A percentile compares a stretch with the other conserved stretches of the same genome.
Conservation (phyloP, 2,888 invertebrate genomes). For the Leptothorax acervorum region DNA sequence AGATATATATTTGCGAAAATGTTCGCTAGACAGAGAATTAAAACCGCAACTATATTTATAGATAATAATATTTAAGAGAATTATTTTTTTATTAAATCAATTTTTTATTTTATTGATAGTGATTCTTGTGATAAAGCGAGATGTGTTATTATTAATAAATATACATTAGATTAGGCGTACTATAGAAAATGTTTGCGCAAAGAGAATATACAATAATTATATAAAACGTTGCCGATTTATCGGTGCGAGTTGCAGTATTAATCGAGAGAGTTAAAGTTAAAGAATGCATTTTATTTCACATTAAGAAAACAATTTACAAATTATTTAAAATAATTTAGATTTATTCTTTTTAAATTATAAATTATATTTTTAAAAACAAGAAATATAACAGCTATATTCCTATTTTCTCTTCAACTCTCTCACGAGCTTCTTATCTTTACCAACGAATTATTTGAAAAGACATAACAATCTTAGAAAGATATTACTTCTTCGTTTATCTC, state of each 20-base stretch:
- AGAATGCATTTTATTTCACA: not conserved
- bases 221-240: not conserved
- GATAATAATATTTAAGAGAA: constrained; percentile 11
- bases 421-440: not conserved
- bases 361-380: not conserved
- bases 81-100: not conserved
- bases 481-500: not conserved
- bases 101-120: not conserved
- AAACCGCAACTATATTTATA: not conserved
- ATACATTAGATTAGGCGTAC: not conserved
- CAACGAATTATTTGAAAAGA: not conserved
- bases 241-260: constrained; percentile 6
- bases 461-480: not conserved
- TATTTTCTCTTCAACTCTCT: not conserved
- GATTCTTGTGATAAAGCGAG: constrained; percentile 25
- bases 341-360: not conserved
- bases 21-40: constrained; percentile 1
- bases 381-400: not conserved
- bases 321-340: not conserved
- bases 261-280: not conserved
- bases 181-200: not conserved
- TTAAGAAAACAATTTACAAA: not conserved
- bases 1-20: not conserved
- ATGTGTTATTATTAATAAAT: not conserved
- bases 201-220: constrained; percentile 2